Percentiles rank a stretch among this genome's conserved stretches.
phyloP scores from a whole-genome alignment of 2,797 vertebrate genomes.

The Anguilla megastoma region DNA sequence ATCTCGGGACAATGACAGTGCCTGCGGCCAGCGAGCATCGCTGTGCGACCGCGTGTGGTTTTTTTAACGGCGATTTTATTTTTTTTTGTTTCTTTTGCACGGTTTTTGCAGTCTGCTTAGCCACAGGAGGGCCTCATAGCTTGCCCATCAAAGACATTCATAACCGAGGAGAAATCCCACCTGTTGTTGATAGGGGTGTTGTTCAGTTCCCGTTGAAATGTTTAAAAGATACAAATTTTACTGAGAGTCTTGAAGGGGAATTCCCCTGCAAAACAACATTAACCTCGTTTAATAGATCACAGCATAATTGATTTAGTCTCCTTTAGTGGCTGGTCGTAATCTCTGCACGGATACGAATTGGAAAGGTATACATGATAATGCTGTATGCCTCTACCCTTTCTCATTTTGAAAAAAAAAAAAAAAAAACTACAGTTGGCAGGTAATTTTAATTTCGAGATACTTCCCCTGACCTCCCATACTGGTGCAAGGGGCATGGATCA shows the following conservation, averaged over 20 bases:
- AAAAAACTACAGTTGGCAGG: no score
- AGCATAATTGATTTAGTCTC: no score
- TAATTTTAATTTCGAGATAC: no score
- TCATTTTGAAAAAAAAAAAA: no score
- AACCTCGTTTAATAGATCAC: background rate
- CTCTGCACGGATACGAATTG: no score
- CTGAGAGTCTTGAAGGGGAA: background rate
- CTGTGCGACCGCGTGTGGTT: no score
- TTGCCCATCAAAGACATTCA: background rate
- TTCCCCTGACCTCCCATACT: no score
- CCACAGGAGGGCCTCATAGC: background rate
- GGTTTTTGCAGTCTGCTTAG: background rate
- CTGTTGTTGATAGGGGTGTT: background rate
- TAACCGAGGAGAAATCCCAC: background rate
- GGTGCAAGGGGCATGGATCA: no score
- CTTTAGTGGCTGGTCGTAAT: no score
- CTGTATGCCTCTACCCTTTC: no score
- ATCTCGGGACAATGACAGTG: conserved; percentile 4
- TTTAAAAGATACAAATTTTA: background rate
- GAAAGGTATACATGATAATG: no score
- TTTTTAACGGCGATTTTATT: background rate
- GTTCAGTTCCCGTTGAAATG: background rate
- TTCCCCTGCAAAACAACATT: background rate
- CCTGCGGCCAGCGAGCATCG: background rate
- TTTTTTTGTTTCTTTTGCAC: background rate